A percentile compares a stretch with the other conserved stretches of the same genome.
phyloP scores from a whole-genome alignment of 2,113 vertebrate genomes.

The Bubalus kerabau region DNA sequence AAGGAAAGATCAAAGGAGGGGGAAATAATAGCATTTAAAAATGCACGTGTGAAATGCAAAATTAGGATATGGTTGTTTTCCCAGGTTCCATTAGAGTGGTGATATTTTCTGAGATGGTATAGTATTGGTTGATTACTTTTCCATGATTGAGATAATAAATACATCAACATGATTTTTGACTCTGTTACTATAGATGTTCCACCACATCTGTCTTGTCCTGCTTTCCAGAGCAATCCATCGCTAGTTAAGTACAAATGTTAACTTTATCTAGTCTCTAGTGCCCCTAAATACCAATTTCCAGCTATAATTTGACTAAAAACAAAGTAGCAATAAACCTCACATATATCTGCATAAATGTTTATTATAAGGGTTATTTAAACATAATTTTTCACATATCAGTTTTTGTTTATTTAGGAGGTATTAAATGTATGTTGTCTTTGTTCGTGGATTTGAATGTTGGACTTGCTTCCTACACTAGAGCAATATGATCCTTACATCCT shows the following conservation, averaged over 20 bases:
- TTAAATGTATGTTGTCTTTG: not conserved
- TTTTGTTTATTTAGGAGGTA: conserved; percentile 18
- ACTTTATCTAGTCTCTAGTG: not conserved
- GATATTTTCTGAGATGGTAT: conserved; percentile 27
- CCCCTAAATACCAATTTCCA: not conserved
- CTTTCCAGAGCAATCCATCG: not conserved
- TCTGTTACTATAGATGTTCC: not conserved
- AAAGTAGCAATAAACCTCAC: not conserved
- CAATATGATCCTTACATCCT: not conserved
- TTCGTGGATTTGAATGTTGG: conserved; percentile 34
- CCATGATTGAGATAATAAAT: conserved; percentile 36
- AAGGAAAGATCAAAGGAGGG: conserved; percentile 67
- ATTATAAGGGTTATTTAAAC: not conserved
- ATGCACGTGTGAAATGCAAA: conserved; percentile 52
- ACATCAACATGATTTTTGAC: not conserved
- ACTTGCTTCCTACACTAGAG: conserved; percentile 6
- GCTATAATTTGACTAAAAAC: not conserved
- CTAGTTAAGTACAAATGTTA: not conserved
- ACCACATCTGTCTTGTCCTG: not conserved
- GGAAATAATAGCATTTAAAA: conserved; percentile 52
- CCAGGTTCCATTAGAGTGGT: conserved; percentile 43
- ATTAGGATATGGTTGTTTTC: conserved; percentile 40
- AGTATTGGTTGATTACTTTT: conserved; percentile 27
- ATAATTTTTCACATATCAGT: not conserved
- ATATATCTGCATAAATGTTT: not conserved